Conservation (phyloP, 2,113 vertebrate species). For the Phycodurus eques region DNA sequence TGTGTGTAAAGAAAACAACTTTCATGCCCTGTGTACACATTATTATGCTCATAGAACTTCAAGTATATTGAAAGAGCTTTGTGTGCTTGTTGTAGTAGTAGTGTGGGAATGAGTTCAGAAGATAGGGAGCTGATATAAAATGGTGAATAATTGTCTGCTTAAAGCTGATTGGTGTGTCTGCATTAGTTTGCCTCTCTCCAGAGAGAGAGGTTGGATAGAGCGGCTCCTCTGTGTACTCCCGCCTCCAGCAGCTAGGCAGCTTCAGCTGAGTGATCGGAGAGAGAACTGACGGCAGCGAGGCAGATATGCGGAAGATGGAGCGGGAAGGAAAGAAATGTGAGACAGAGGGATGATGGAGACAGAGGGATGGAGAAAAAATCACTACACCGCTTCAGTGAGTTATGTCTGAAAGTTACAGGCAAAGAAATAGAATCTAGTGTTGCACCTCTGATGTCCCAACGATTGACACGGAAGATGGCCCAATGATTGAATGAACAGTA, state of each 20-base stretch:
- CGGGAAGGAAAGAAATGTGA: neutral
- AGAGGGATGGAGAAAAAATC: neutral
- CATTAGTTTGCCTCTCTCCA: slow-evolving; percentile 60
- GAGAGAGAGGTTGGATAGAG: slow-evolving; percentile 54
- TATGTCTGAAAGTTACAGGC: neutral
- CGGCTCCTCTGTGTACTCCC: slow-evolving; percentile 56
- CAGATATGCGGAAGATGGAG: neutral
- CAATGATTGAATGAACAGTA: too few species aligned
- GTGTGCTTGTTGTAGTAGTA: neutral
- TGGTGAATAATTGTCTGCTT: slow-evolving; percentile 63
- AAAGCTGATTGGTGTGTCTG: slow-evolving; percentile 55
- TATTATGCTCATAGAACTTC: neutral
- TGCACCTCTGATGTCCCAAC: neutral
- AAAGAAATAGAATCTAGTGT: neutral
- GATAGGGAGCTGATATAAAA: slow-evolving; percentile 51
- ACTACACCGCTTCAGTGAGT: neutral
- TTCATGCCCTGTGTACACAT: neutral
- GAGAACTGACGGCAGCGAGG: slow-evolving; percentile 26
- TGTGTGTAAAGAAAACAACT: neutral
- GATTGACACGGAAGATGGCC: too few species aligned
- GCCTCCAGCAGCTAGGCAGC: slow-evolving; percentile 60
- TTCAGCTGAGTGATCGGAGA: slow-evolving; percentile 32
- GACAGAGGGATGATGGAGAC: neutral
- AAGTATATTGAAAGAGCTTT: neutral
- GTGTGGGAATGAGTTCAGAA: slow-evolving; percentile 1